phyloP scores from a whole-genome alignment of 2,888 invertebrate genomes.

The Pseudoips prasinana region DNA sequence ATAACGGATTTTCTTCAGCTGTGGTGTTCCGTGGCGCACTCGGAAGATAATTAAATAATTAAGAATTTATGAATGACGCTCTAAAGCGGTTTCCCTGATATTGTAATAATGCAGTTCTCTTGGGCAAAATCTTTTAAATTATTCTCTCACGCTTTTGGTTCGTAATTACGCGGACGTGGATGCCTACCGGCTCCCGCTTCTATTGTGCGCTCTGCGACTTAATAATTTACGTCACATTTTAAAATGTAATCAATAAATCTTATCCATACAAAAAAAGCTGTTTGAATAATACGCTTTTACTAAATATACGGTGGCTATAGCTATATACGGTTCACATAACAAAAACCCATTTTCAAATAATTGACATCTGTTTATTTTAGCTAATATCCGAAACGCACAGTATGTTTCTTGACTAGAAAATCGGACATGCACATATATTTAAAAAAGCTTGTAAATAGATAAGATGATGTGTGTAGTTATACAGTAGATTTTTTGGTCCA shows the following conservation, averaged over 20 bases:
- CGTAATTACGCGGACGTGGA: constrained; percentile 63
- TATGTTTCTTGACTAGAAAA: too few species aligned
- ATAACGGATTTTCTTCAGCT: constrained; percentile 63
- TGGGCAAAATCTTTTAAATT: constrained; percentile 76
- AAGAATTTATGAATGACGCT: constrained; percentile 79
- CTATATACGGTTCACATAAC: too few species aligned
- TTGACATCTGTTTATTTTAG: too few species aligned
- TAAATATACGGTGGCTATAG: too few species aligned
- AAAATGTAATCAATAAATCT: constrained; percentile 21
- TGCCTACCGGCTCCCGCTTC: constrained; percentile 48
- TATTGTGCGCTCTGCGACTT: constrained; percentile 40
- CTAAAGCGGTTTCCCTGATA: constrained; percentile 75
- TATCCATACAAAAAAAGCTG: too few species aligned
- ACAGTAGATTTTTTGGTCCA: too few species aligned
- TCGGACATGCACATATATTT: too few species aligned
- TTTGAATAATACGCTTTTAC: too few species aligned
- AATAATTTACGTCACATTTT: constrained; percentile 25
- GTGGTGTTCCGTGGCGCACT: constrained; percentile 60
- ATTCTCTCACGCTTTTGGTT: constrained; percentile 67
- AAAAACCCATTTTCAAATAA: too few species aligned
- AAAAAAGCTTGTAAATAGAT: too few species aligned
- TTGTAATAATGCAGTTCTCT: constrained; percentile 79
- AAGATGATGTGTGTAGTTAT: too few species aligned
- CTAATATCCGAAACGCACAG: too few species aligned
- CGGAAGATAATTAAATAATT: constrained; percentile 79